phyloP scores from a whole-genome alignment of 2,888 invertebrate genomes.

The Apamea anceps region DNA sequence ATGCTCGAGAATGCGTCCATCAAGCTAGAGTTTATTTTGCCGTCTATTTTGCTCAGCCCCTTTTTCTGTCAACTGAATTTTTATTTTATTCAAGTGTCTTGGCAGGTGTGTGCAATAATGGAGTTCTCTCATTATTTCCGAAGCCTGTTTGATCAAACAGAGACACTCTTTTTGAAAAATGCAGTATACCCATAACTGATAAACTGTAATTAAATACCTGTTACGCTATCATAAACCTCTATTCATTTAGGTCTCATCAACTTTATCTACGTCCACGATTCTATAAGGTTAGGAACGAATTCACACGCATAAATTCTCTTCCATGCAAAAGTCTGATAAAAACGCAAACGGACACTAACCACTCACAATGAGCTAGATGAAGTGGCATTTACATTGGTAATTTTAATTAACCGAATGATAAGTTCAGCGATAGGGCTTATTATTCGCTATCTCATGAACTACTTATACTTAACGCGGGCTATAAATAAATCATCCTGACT shows the following conservation, averaged over 20 bases:
- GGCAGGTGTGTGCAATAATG: slow-evolving; percentile 30
- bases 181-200: slow-evolving; percentile 21
- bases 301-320: slow-evolving; percentile 42
- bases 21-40: background rate
- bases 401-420: slow-evolving; percentile 66
- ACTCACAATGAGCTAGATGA: slow-evolving; percentile 64
- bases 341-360: slow-evolving; percentile 56
- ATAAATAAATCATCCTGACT: slow-evolving; percentile 86
- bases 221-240: slow-evolving; percentile 27
- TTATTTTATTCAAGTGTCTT: slow-evolving; percentile 33
- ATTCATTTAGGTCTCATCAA: slow-evolving; percentile 30
- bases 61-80: background rate
- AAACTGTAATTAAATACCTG: slow-evolving; percentile 46
- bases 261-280: slow-evolving; percentile 35
- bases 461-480: slow-evolving; percentile 65
- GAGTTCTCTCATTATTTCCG: slow-evolving; percentile 22
- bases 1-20: background rate
- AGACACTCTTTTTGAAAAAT: slow-evolving; percentile 18
- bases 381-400: slow-evolving; percentile 66
- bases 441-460: slow-evolving; percentile 63
- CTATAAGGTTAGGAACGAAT: slow-evolving; percentile 33
- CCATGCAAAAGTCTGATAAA: slow-evolving; percentile 53
- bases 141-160: slow-evolving; percentile 15
- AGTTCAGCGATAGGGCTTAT: slow-evolving; percentile 59
- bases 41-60: slow-evolving; percentile 3